Evolutionary conservation across 2,113 vertebrate species (phyloP).

Genomic region (Todiramphus chloris): DNA sequence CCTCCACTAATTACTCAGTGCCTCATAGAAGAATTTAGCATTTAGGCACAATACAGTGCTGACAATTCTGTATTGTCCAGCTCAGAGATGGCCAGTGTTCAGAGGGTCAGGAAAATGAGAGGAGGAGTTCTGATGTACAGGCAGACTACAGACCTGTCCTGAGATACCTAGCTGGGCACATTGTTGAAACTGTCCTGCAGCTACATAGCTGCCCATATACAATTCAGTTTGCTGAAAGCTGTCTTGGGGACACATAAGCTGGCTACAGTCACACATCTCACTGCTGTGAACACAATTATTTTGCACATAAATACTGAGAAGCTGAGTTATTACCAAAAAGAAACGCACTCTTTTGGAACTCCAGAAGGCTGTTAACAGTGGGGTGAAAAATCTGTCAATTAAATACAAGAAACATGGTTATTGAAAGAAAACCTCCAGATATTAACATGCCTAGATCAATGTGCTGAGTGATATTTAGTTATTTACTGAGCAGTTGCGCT

Average conservation of each 20-base stretch:
- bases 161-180: accelerated
- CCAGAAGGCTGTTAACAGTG: neutral
- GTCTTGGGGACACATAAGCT: neutral
- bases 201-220: accelerated
- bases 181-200: accelerated
- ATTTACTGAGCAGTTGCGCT: neutral
- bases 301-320: neutral
- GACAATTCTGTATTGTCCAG: neutral
- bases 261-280: neutral
- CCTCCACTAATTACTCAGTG: neutral
- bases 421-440: neutral
- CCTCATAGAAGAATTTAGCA: neutral
- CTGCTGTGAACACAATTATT: accelerated
- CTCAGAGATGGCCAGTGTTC: neutral
- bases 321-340: neutral
- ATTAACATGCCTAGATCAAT: neutral
- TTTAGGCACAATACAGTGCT: neutral
- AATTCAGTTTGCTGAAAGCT: neutral
- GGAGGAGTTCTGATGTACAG: too few relatives aligned
- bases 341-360: neutral
- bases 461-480: neutral
- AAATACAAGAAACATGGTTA: neutral
- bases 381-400: neutral
- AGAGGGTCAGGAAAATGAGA: neutral
- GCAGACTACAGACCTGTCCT: neutral